Conservation (phyloP, 2,888 invertebrate species). For the Metalampra italica region DNA sequence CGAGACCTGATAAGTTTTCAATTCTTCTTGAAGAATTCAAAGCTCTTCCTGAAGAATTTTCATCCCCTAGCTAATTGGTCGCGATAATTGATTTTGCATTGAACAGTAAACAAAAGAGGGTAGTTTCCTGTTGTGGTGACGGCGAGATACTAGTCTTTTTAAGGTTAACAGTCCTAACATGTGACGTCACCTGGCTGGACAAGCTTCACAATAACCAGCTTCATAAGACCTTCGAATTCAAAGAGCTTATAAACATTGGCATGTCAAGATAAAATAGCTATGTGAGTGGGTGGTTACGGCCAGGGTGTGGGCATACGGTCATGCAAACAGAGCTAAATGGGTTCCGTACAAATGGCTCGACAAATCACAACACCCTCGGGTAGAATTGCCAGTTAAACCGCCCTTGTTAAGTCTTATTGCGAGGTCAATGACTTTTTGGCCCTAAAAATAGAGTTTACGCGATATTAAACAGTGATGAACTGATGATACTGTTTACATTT, state of each 20-base stretch:
- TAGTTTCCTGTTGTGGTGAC: slow-evolving; percentile 38
- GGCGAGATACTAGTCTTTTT: slow-evolving; percentile 54
- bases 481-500: no score
- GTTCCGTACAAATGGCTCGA: slow-evolving; percentile 53
- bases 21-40: no score
- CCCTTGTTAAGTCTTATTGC: slow-evolving; percentile 46
- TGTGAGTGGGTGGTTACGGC: slow-evolving; percentile 38
- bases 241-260: slow-evolving; percentile 18
- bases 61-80: no score
- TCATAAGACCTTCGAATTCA: slow-evolving; percentile 27
- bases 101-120: slow-evolving; percentile 27
- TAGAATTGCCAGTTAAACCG: slow-evolving; percentile 51
- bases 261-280: slow-evolving; percentile 37
- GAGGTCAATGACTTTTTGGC: slow-evolving; percentile 33
- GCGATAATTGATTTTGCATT: background rate
- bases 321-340: slow-evolving; percentile 61
- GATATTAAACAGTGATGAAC: no score
- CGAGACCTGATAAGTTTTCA: no score
- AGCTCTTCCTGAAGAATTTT: no score
- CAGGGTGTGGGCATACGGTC: slow-evolving; percentile 67
- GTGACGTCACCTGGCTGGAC: slow-evolving; percentile 58
- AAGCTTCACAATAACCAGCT: slow-evolving; percentile 36
- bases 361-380: slow-evolving; percentile 63
- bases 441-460: slow-evolving; percentile 23
- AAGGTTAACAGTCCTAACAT: slow-evolving; percentile 56